These are phyloP conservation scores for Amphiura filiformis DNA, from an alignment of 35 echinoderm and acorn worm species.

Conservation along the genomic window DNA sequence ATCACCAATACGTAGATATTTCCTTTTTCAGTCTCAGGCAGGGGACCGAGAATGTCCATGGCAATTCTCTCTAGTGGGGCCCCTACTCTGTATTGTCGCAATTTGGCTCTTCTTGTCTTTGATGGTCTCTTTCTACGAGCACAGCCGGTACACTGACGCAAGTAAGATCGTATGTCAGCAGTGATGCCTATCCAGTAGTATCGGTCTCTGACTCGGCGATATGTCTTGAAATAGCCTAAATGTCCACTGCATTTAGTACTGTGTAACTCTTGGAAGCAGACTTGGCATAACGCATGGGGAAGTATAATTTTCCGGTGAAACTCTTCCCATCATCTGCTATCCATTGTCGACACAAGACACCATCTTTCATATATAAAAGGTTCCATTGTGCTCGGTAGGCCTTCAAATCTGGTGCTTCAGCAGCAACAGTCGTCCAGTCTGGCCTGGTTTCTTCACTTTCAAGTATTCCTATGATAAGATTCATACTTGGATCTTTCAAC, in stretches of 20 bases:
- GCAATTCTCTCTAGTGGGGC: conserved; percentile 20
- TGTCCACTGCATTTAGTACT: conserved; percentile 22
- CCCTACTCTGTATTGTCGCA: conserved; percentile 4
- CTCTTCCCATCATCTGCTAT: conserved; percentile 33
- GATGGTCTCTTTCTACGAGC: conserved; percentile 18
- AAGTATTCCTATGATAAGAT: neutral
- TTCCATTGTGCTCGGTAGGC: conserved; percentile 53
- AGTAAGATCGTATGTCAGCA: conserved; percentile 27
- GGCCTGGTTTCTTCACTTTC: neutral
- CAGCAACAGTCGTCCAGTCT: conserved; percentile 23
- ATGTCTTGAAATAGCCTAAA: conserved; percentile 29
- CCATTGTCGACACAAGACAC: conserved; percentile 43
- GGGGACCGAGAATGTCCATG: conserved; percentile 13
- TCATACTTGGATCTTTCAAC: conserved; percentile 15
- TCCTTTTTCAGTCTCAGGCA: conserved; percentile 14
- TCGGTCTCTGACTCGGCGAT: neutral
- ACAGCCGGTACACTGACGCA: conserved; percentile 37
- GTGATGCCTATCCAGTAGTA: conserved; percentile 44
- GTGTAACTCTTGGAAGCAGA: conserved; percentile 31
- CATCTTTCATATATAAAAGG: neutral
- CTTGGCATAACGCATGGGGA: neutral
- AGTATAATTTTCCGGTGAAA: conserved; percentile 21
- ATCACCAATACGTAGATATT: conserved; percentile 29
- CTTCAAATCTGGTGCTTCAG: conserved; percentile 7
- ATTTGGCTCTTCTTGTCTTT: conserved; percentile 20